A percentile compares a stretch with the other conserved stretches of the same genome.
These are phyloP conservation scores for Lingula anatina DNA, from an alignment of 2,888 invertebrate genomes.

Conservation along the genomic window DNA sequence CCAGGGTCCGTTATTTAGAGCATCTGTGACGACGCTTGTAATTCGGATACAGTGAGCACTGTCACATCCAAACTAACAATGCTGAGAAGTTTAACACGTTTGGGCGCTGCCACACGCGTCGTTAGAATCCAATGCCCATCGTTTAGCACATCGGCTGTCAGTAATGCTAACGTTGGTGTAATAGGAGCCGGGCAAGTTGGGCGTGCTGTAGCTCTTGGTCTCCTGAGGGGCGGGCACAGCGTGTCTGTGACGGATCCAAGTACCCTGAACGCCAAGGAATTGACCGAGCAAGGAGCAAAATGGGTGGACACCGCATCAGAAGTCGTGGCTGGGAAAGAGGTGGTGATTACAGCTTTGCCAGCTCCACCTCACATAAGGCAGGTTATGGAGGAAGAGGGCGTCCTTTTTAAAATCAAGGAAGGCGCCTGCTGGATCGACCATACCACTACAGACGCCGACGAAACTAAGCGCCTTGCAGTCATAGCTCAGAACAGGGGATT, in stretches of 20 bases:
- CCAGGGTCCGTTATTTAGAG: too few species aligned
- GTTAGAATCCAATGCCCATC: too few species aligned
- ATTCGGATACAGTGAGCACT: too few species aligned
- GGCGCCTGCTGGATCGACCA: slow-evolving; percentile 3
- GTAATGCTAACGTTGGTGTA: not conserved
- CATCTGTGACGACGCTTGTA: too few species aligned
- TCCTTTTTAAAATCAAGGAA: not conserved
- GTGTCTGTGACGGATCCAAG: not conserved
- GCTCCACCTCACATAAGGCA: not conserved
- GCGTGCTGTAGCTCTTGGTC: not conserved
- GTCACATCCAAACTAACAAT: too few species aligned
- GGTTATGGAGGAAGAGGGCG: slow-evolving; percentile 2
- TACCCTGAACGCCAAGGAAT: not conserved
- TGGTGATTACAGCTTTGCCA: slow-evolving; percentile 1
- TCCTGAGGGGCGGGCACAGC: not conserved
- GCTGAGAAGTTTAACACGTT: too few species aligned
- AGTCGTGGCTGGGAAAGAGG: not conserved
- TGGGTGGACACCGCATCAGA: not conserved
- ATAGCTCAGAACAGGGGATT: too few species aligned
- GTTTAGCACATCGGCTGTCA: too few species aligned
- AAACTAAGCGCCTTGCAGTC: not conserved
- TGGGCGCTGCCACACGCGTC: too few species aligned
- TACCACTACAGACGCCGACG: slow-evolving; percentile 1
- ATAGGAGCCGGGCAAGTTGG: slow-evolving; percentile 1
- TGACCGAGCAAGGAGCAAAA: not conserved